Evolutionary conservation across 2,113 vertebrate species (phyloP).

Genomic region (Trinectes maculatus): DNA sequence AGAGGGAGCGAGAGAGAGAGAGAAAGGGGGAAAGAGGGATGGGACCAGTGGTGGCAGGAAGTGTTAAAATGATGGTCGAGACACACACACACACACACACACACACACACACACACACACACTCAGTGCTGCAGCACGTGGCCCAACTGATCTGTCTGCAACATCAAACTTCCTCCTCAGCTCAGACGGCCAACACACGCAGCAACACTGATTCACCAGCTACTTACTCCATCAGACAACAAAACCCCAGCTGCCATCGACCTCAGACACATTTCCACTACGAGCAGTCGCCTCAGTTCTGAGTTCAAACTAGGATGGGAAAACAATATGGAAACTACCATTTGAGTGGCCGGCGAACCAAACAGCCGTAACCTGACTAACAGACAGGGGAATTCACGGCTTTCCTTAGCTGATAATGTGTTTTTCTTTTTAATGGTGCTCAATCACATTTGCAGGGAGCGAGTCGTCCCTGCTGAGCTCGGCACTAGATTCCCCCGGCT

Average conservation of each 20-base stretch:
- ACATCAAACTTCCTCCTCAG: slow-evolving; percentile 18
- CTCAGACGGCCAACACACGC: slow-evolving; percentile 4
- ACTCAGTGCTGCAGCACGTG: slow-evolving; percentile 26
- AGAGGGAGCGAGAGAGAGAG: not conserved
- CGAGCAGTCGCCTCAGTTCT: slow-evolving; percentile 5
- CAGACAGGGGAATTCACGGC: slow-evolving; percentile 6
- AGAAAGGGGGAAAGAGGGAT: not conserved
- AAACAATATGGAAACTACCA: slow-evolving; percentile 14
- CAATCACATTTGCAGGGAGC: slow-evolving; percentile 45
- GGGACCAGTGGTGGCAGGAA: slow-evolving; percentile 16
- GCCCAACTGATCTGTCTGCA: slow-evolving; percentile 19
- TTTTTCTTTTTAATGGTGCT: slow-evolving; percentile 50
- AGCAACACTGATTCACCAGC: not conserved
- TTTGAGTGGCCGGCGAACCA: not conserved
- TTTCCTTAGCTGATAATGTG: slow-evolving; percentile 34
- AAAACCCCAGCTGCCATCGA: not conserved
- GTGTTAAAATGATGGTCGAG: slow-evolving; percentile 46
- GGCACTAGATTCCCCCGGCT: slow-evolving; percentile 43
- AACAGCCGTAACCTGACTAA: not conserved
- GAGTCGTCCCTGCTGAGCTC: slow-evolving; percentile 49
- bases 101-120: too few species aligned
- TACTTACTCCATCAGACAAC: slow-evolving; percentile 12
- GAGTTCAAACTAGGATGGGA: not conserved
- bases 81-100: too few species aligned
- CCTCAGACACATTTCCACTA: not conserved